Base-by-base conservation (phyloP, 2,888 invertebrate genomes). In the Pyralis farinalis region DNA sequence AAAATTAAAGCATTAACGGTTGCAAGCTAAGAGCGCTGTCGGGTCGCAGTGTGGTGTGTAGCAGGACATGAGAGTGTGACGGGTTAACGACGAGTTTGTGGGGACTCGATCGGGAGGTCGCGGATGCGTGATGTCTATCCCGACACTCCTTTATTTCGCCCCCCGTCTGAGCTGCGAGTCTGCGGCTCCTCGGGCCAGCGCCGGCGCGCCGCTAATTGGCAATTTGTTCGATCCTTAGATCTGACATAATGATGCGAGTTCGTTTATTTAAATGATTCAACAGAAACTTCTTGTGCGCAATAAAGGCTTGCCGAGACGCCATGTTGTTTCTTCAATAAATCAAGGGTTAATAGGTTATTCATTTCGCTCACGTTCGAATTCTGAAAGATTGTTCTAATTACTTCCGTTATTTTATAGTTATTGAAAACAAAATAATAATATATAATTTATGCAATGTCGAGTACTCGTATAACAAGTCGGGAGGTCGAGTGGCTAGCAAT, bases 171-270 rank as follows among this genome's bases (percentile, higher is more conserved):
- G 16, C 16, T 16, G 16, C 16, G 16, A 4, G 47, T 49, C 58
- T 51, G 51, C 52, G 49, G 60, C 55, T 64, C 59, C 65, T 64
- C 64, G 63, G 53, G 51, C 70, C 65, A 58, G 60, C 63, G 53
- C 64, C 58, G 49, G 57, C 62, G 71, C 71, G 72, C 74, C 82
- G 58, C 85, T 88, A 87, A 87, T 88, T 88, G 87, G 70, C 87
- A 87, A 87, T 88, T 88, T 87, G 86, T 85, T 84, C 84, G 83
- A 87, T 84, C 85, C 84, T 84, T 80, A 87, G 82, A 86, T 83
- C 86, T 78, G 74, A 81, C 83, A 79, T 85, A 85, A 87, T 85
- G 86, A 86, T 81, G 84, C 68, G 78, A 84, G 81, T 84, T 87
- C 86, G 83, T 86, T 87, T 86, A 86, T 87, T 85, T 78, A 86